phyloP scores from a whole-genome alignment of 92 coral and sea anemone species.

The Heliopora coerulea region DNA sequence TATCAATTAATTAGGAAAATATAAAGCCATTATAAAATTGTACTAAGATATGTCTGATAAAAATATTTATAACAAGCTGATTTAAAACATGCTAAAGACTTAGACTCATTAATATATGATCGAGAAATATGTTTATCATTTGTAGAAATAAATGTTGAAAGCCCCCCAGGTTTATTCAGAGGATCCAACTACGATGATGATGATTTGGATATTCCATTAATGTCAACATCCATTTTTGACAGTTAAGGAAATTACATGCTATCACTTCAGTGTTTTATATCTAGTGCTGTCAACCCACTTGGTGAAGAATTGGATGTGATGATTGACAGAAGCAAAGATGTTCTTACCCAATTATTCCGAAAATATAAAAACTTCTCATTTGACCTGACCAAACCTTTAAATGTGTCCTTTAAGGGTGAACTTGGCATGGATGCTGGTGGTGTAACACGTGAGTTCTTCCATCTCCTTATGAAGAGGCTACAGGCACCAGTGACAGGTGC shows the following conservation, averaged over 20 bases:
- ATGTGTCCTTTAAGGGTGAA: conserved; percentile 43
- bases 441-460: conserved; percentile 42
- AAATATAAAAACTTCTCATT: conserved; percentile 49
- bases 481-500: conserved; percentile 26
- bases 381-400: conserved; percentile 41
- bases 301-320: conserved; percentile 5
- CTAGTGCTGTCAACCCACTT: neutral
- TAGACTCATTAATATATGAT: too few relatives aligned
- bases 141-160: neutral
- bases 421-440: conserved; percentile 58
- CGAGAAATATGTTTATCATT: neutral
- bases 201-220: neutral
- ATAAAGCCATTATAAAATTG: too few relatives aligned
- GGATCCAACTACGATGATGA: neutral
- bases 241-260: neutral
- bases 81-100: too few relatives aligned
- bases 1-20: too few relatives aligned
- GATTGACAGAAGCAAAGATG: conserved; percentile 39
- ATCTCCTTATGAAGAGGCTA: conserved; percentile 35
- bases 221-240: neutral
- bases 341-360: conserved; percentile 48
- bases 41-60: too few relatives aligned
- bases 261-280: neutral
- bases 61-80: too few relatives aligned
- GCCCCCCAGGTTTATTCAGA: neutral